Conservation (phyloP, 2,888 invertebrate genomes). For the Plusia festucae region DNA sequence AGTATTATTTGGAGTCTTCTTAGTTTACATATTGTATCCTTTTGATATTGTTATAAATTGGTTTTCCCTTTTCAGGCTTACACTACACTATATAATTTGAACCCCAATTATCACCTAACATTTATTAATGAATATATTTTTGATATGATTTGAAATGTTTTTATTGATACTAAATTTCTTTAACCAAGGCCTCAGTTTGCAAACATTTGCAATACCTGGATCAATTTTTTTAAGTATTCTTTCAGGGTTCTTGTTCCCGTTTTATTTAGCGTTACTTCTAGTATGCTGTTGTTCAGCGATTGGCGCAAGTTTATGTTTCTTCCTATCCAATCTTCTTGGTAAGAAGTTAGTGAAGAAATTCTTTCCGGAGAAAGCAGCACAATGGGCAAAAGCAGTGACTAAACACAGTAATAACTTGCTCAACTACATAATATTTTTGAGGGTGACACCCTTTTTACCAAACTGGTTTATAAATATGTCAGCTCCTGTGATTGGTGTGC, state of each 20-base stretch:
- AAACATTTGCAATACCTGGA: constrained; percentile 99
- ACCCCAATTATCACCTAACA: not conserved
- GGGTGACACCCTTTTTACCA: constrained; percentile 99
- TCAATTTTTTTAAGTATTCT: constrained; percentile 99
- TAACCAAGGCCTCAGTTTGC: constrained; percentile 91
- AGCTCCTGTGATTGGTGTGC: constrained; percentile 99
- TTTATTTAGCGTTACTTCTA: constrained; percentile 95
- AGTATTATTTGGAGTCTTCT: constrained; percentile 96
- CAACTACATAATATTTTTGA: constrained; percentile 98
- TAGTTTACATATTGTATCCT: constrained; percentile 99
- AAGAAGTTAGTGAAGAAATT: constrained; percentile 95
- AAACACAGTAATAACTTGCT: constrained; percentile 96
- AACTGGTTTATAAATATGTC: constrained; percentile 99
- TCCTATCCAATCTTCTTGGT: constrained; percentile 97
- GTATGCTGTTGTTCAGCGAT: constrained; percentile 98
- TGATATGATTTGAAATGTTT: not conserved
- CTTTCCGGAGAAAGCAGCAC: constrained; percentile 95
- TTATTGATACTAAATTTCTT: constrained; percentile 63
- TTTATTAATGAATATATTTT: not conserved
- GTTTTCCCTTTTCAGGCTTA: not conserved
- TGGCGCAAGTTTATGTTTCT: constrained; percentile 98
- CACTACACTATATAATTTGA: not conserved
- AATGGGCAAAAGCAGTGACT: constrained; percentile 95
- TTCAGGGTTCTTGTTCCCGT: constrained; percentile 98
- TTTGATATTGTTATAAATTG: constrained; percentile 74